Evolutionary conservation across 2,113 vertebrate species (phyloP), one percentile per base, ranked within the genome.

Genomic region (Athene cunicularia): DNA sequence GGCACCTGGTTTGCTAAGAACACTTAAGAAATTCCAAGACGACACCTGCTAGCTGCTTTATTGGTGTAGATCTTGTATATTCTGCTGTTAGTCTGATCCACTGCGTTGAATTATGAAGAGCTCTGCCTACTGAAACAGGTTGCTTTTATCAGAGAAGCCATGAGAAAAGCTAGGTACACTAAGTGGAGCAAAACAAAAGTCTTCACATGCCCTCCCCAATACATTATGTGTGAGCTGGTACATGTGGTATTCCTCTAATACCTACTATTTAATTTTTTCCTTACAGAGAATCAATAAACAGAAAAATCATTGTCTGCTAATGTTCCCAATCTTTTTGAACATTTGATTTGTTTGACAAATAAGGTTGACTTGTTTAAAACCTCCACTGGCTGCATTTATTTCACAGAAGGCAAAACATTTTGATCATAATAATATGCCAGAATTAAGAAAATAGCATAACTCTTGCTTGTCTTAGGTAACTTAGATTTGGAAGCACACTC

Each of bases 1-100:
- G 97, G 94, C 85, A 97, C 92, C 93, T 97, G 91, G 56, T 89
- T 97, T 95, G 84, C 86, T 95, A 72, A 95, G 96, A 96, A 93
- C 81, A 86, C 82, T 91, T 93, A 86, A 96, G 94, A 96, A 97
- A 93, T 97, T 95, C 85, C 85, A 83, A 81, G 95, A 87, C 2
- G 16, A 91, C 85, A 97, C 92, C 94, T 96, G 93, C 70, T 97
- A 66, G 95, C 92, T 80, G 95, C 79, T 95, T 95, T 85, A 90
- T 95, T 95, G 91, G 86, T 89, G 93, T 20, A 9, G 52, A 70
- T 62, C 92, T 95, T 80, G 30, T 83, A 18, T 55, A 41, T 74
- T 95, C 45, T 41, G 35, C 60, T 75, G 71, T 83, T 86, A 41
- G 81, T 18, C 85, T 79, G 68, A 90, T 62, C 26, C 63, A 16